Evolutionary conservation across 1,140 invertebrate species (phyloP).

Genomic region (Halictus rubicundus): DNA sequence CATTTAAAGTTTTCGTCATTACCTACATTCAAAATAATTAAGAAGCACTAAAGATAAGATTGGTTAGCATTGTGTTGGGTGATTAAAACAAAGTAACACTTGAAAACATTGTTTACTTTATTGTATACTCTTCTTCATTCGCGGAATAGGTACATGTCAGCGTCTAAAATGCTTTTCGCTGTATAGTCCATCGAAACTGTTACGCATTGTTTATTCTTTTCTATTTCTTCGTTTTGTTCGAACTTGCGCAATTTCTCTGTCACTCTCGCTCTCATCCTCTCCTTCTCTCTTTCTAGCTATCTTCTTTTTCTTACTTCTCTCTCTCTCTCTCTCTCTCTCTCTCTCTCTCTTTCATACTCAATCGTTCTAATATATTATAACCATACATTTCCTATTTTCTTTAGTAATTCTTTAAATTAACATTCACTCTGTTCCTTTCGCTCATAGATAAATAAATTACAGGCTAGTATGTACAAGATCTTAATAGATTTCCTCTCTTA

Average conservation of each 20-base stretch:
- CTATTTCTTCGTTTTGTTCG: conserved; percentile 39
- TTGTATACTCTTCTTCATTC: conserved; percentile 73
- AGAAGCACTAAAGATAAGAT: too few relatives aligned
- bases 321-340: conserved; percentile 40
- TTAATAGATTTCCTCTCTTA: conserved; percentile 63
- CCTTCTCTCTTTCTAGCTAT: conserved; percentile 32
- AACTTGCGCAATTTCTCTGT: conserved; percentile 39
- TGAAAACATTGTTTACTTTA: conserved; percentile 78
- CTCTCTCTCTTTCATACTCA: conserved; percentile 47
- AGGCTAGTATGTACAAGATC: conserved; percentile 71
- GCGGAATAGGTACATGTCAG: conserved; percentile 70
- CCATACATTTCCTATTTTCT: not conserved
- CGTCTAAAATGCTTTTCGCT: conserved; percentile 70
- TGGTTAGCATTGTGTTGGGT: too few relatives aligned
- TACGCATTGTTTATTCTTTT: conserved; percentile 36
- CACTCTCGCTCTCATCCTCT: conserved; percentile 42
- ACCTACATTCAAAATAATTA: too few relatives aligned
- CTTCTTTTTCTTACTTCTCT: too few relatives aligned
- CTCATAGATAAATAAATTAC: conserved; percentile 73
- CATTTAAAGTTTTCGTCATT: too few relatives aligned
- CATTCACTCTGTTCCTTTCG: conserved; percentile 55
- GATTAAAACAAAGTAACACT: conserved; percentile 29
- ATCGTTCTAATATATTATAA: not conserved
- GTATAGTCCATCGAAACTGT: conserved; percentile 55
- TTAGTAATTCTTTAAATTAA: not conserved